Base-by-base conservation (phyloP, 2,113 vertebrate genomes). In the Galbula dea region DNA sequence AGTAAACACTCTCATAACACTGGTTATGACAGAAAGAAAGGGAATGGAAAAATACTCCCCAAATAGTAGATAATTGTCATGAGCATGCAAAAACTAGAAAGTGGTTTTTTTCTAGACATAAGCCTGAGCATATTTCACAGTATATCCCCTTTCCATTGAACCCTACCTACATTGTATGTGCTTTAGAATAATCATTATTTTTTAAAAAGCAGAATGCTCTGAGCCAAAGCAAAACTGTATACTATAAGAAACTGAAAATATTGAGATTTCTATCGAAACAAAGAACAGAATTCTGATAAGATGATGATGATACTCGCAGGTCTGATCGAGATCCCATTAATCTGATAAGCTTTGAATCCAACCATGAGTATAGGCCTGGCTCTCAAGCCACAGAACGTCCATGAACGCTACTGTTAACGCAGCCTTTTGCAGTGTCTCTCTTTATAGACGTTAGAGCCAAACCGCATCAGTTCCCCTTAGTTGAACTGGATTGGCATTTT, bases 401-500 rank as follows among this genome's bases (percentile, higher is more conserved):
- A 30, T 13, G 2, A 94, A 67, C 65, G 75, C 72, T 81, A 14
- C 78, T 61, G 67, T 74, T 88, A 68, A n/a, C 0, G 1, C 48
- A 81, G 65, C 68, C 14, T 83, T 94, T 83, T 93, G 59, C 76
- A 57, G 15, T 52, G 48, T 71, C 75, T 91, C 68, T 45, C 51
- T 71, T 83, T 68, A 45, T 55, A 77, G 63, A 77, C 36, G 8
- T 91, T 46, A 63, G 46, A 92, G 43, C 49, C 72, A 88, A 89
- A 83, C 74, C 78, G 61, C 59, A 93, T 89, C 87, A 74, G 75
- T 54, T 94, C 72, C 85, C 68, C 68, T 86, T 18, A 83, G 75
- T 7, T 94, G 94, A 95, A 93, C 87, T 88, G 81, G 89, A 92
- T 76, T 89, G 93, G 72, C 75, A 89, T 52, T 89, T 67, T 49